Conservation (phyloP, 92 coral and sea anemone genomes). For the Heteractis magnifica region DNA sequence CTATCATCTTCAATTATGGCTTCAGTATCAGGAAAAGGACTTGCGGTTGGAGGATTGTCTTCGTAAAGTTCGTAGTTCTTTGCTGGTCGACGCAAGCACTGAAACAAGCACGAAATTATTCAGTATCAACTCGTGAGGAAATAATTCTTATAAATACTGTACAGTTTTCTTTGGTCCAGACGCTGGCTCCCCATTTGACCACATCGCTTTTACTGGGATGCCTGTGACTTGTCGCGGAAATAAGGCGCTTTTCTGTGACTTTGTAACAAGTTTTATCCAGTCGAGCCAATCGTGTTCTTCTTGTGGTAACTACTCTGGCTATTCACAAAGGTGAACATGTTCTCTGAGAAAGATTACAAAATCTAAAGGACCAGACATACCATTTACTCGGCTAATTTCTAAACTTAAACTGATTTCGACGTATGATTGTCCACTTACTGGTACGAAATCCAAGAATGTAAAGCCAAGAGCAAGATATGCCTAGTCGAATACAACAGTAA, state of each 20-base stretch:
- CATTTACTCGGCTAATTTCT: no score
- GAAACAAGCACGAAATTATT: background rate
- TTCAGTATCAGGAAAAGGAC: slow-evolving; percentile 3
- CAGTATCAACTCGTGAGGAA: background rate
- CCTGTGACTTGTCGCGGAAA: no score
- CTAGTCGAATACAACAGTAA: slow-evolving; percentile 35
- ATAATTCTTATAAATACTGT: background rate
- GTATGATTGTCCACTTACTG: slow-evolving; percentile 44
- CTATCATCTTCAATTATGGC: background rate
- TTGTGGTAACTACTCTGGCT: no score
- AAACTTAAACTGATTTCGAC: background rate
- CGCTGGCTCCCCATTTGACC: background rate
- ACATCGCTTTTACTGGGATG: no score
- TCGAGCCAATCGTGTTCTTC: no score
- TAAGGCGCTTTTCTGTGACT: no score
- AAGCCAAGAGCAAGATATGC: slow-evolving; percentile 84
- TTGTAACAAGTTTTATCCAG: no score
- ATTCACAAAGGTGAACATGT: no score
- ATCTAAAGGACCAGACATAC: no score
- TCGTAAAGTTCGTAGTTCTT: slow-evolving; percentile 1
- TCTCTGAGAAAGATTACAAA: no score
- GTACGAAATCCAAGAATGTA: slow-evolving; percentile 73
- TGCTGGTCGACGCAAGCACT: slow-evolving; percentile 8
- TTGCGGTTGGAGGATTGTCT: background rate
- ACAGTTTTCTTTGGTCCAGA: background rate